Conservation (phyloP, 30 jellyfish, hydroid and myxozoan species). For the Cassiopea andromeda region DNA sequence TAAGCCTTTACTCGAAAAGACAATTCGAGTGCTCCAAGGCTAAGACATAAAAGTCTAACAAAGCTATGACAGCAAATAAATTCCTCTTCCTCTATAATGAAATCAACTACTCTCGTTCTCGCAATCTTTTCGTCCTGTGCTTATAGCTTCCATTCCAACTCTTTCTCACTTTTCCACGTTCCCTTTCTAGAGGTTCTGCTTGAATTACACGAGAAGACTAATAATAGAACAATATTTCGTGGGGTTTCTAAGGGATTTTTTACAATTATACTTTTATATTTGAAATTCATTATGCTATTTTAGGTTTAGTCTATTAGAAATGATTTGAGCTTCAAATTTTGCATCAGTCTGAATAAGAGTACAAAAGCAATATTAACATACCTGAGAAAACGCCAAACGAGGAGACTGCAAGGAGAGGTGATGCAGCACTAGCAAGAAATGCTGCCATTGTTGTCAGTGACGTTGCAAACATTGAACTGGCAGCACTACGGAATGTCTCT, state of each 20-base stretch:
- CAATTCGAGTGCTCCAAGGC: conserved; percentile 13
- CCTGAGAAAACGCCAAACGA: conserved; percentile 98
- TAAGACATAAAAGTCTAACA: conserved; percentile 4
- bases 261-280: neutral
- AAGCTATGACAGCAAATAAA: conserved; percentile 12
- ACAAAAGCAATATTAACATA: conserved; percentile 1
- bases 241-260: conserved; percentile 12
- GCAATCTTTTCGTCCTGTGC: conserved; percentile 19
- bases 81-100: conserved; percentile 14
- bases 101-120: neutral
- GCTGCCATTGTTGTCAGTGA: conserved; percentile 97
- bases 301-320: too few species aligned
- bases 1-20: conserved; percentile 9
- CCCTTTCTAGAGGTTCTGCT: conserved; percentile 11
- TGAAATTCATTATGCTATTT: too few species aligned
- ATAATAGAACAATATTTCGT: neutral
- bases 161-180: neutral
- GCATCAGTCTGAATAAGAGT: too few species aligned
- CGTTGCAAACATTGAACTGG: conserved; percentile 99
- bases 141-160: conserved; percentile 16
- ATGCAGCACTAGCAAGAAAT: conserved; percentile 96
- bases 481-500: conserved; percentile 93
- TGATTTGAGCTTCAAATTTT: too few species aligned
- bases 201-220: neutral
- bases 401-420: conserved; percentile 96